Evolutionary conservation across 2,113 vertebrate species (phyloP), one percentile per base, ranked within the genome.

Genomic region (Chlorocebus sabaeus): DNA sequence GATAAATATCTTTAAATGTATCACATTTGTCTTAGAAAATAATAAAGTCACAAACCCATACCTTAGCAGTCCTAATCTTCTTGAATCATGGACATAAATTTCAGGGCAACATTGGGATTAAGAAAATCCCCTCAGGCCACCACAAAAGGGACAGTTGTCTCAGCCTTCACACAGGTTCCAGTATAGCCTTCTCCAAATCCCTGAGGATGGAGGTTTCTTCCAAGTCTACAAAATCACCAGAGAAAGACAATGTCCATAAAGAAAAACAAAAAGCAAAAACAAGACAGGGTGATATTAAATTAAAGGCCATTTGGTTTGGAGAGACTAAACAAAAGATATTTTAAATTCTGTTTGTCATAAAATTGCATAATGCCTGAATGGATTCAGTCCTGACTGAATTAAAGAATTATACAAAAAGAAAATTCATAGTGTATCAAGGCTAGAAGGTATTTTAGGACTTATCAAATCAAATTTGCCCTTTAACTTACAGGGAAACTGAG

Each of bases 21-120:
- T 25, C 32, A 76, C 12, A 59, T 86, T 52, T 83, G 20, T 30
- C 27, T 96, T 72, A 13, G 50, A 45, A 96, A 97, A 73, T 40
- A 84, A 92, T 35, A 88, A 23, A 52, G 35, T 22, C 0, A 64
- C 30, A 50, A 89, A 61, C 30, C 92, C 98, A 32, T 98, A 99
- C 99, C 98, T 99, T 98, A 96, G 91, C 95, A 97, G 96, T 97
- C 72, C 88, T 94, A 91, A 73, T 86, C 67, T 92, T 97, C 95
- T 96, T 45, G 85, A 98, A 83, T 68, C 97, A 40, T 89, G 94
- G 89, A 97, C 79, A 95, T 83, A 64, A 95, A 43, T 97, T 98
- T 99, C 98, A 98, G 96, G 98, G 96, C 97, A 96, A 98, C 99
- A 99, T 98, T 98, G 98, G 98, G 80, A 89, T 96, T 97, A 93